These are phyloP conservation scores for Prionace glauca DNA, from an alignment of 2,797 vertebrate species.

Conservation along the genomic window DNA sequence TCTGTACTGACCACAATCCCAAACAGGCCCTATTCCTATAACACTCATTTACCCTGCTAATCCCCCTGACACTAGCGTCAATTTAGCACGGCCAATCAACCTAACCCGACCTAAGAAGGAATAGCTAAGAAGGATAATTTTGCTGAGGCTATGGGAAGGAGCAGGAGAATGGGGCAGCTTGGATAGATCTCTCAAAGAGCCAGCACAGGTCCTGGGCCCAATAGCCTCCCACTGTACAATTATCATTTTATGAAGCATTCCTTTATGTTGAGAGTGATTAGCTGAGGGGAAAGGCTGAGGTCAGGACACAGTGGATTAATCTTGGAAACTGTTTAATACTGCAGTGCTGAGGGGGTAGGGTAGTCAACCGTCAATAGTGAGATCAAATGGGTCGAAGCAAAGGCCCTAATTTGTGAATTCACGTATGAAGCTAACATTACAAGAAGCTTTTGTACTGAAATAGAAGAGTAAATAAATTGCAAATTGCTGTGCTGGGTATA, in stretches of 20 bases:
- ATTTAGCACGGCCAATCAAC: no score
- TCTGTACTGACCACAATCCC: no score
- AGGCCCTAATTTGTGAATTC: background rate
- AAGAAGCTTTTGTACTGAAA: constrained; percentile 3
- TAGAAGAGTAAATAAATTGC: constrained; percentile 13
- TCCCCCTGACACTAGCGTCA: no score
- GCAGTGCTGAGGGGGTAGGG: background rate
- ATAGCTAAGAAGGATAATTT: background rate
- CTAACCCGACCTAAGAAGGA: no score
- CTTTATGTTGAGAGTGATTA: background rate
- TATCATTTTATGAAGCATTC: background rate
- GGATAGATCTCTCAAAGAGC: background rate
- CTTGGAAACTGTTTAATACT: background rate
- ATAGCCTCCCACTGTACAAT: background rate
- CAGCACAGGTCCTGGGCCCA: background rate
- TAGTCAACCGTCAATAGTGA: background rate
- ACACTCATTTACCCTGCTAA: no score
- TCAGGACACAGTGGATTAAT: background rate
- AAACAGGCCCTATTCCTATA: no score
- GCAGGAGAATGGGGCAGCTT: background rate
- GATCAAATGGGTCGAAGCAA: background rate
- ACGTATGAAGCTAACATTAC: background rate
- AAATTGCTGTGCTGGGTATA: background rate
- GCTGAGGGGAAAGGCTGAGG: background rate
- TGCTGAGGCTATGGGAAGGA: background rate